Evolutionary conservation across 1,140 invertebrate genomes (phyloP), one percentile per base, ranked within the genome.

Genomic region (Zaprionus davidi): DNA sequence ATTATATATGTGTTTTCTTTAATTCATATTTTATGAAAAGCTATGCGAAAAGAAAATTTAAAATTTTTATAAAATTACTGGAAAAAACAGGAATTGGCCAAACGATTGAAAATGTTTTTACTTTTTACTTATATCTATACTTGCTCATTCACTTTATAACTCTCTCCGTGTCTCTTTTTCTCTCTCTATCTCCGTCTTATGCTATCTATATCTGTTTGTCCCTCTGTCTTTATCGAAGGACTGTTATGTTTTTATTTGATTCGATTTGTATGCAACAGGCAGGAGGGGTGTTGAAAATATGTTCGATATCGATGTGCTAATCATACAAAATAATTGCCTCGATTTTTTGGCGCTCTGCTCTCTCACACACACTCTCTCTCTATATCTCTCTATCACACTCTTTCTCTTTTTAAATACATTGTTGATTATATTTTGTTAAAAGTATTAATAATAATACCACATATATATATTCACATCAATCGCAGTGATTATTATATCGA

Each of bases 201-300:
- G 56, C 46, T 77, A 28, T 74, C 59, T 67, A 28, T 76, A 58
- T 71, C 49, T 79, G 15, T 72, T 46, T 76, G 24, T 76, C 55
- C 70, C 64, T 76, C 53, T 82, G 53, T 76, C 62, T 77, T 57
- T 74, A 55, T 78, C 44, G 65, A 60, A 56, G 56, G 60, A 68
- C 36, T 67, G 56, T 58, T 58, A 34, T 57, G 24, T 49, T 60
- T 28, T 68, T 36, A 57, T 58, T 36, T 63, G 44, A 63, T 44
- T 60, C 59, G 64, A 38, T 64, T 77, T 73, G 60, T 73, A 70
- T 64, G 66, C 56, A 70, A 62, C 69, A 86, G 90, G 90, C 90
- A 91, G 90, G 90, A 91, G 90, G 90, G 90, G 90, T 91, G 90
- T 91, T 91, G 90, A 91, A 85, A 74, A 81, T 78, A 79, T 78